Evolutionary conservation across 2,888 invertebrate genomes (phyloP).

Genomic region (Hoplodrina ambigua): DNA sequence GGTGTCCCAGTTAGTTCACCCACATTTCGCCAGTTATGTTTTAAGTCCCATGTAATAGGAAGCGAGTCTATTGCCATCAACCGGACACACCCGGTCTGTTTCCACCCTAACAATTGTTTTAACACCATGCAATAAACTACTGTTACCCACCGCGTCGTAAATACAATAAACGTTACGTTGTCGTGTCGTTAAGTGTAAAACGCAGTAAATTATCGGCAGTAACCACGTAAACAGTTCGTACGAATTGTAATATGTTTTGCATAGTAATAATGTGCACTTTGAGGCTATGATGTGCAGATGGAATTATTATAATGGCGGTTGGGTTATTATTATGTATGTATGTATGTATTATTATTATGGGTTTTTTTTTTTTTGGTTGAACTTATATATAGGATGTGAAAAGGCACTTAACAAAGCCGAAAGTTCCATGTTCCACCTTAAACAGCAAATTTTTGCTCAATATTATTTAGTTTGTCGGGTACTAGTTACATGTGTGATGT

Average conservation of each 20-base stretch:
- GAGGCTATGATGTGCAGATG: constrained; percentile 14
- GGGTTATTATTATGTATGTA: no score
- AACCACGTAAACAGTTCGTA: constrained; percentile 13
- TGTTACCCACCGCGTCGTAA: constrained; percentile 35
- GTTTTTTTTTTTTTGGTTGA: not conserved
- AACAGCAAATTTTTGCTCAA: no score
- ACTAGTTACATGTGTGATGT: no score
- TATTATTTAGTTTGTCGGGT: no score
- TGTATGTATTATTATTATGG: no score
- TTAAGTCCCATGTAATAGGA: no score
- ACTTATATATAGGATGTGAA: not conserved
- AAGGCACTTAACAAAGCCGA: no score
- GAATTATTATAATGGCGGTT: constrained; percentile 23
- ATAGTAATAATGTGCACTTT: constrained; percentile 40
- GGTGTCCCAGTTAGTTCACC: no score
- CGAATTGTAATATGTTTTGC: constrained; percentile 38
- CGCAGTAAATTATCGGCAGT: constrained; percentile 42
- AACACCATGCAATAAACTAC: constrained; percentile 38
- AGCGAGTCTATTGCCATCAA: no score
- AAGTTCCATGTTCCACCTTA: no score
- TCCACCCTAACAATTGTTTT: constrained; percentile 32
- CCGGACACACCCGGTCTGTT: no score
- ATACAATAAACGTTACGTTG: constrained; percentile 43
- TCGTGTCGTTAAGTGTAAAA: constrained; percentile 48
- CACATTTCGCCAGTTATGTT: no score